Evolutionary conservation across 2,113 vertebrate species (phyloP), one percentile per base, ranked within the genome.

Genomic region (Chauna torquata): DNA sequence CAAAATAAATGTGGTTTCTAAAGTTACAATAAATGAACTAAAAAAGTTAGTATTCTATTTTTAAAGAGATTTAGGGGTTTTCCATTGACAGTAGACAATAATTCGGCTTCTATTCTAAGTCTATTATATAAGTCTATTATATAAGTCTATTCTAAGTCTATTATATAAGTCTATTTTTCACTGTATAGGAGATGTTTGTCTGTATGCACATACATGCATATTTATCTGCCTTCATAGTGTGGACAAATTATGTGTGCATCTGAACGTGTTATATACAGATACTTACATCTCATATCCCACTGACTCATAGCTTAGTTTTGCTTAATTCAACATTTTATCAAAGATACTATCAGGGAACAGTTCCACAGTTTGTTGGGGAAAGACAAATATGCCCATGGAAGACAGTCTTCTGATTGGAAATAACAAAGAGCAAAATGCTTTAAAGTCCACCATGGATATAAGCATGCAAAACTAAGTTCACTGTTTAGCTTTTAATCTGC

Each of bases 201-300:
- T 70, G 13, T 72, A 19, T 80, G 85, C 88, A 82, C 75, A 80
- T 55, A 45, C 28, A 34, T 93, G 50, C 62, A 72, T 59, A 64
- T 86, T 95, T 83, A 17, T 86, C 58, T 94, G 82, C 71, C 62
- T 90, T 80, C 54, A n/a, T 83, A 88, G 86, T 62, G 71, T 44
- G 82, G 38, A 52, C 64, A 90, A 93, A 93, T 92, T 82, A 9
- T 47, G 44, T 44, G 38, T 93, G 52, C 52, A 40, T 82, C 82
- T 57, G 74, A 55, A 59, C 75, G 61, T n/a, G 5, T 14, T 17
- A 45, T 77, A 34, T 81, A 40, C 71, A 90, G 62, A 70, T 92
- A 68, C 14, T 42, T 8, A 2, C 62, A 61, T 82, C 88, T 74
- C 66, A 1, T 69, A 47, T 86, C 25, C 38, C n/a, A 11, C 80